Base-by-base conservation (phyloP, 2,113 vertebrate genomes). In the Pithys albifrons region DNA sequence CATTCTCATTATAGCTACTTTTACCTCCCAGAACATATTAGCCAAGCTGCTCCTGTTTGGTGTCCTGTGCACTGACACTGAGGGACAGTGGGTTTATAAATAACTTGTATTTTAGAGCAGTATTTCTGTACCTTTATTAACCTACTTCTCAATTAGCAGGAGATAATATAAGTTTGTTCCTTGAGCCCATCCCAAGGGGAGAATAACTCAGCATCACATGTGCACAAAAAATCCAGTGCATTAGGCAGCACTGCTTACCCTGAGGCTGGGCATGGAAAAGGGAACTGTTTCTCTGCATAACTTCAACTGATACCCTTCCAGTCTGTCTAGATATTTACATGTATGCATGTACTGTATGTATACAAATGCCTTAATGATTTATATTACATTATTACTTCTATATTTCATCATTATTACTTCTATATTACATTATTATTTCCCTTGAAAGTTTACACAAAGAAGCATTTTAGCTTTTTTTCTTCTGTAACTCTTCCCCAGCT, bases 111-210 rank as follows among this genome's bases (percentile, higher is more conserved):
- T 85, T 84, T 59, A 91, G 88, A 93, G 46, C 49, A 45, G 51
- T 86, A 87, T 86, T 96, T 95, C 72, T 2, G 0, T 41, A 57
- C 3, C 89, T 86, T 91, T 87, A 96, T 96, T 96, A 96, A 91
- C 90, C 96, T 89, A 94, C 45, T 94, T 97, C 39, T 65, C 85
- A 95, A 94, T 72, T 65, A 90, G 75, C 33, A 48, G 45, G 72
- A 70, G 67, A 83, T 91, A 93, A 89, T 96, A 93, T 87, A 89
- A 91, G 83, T 49, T 89, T 54, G 65, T 75, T 78, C 85, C 76
- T 66, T 87, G 31, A 77, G 61, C 57, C 61, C 94, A 0, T 75
- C 90, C 79, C 88, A 69, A 66, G 46, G 83, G 61, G 54, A 92
- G 24, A 74, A 28, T 28, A 95, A 92, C 48, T 91, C 82, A 19